Evolutionary conservation across 2,797 vertebrate species (phyloP), one percentile per base, ranked within the genome.

Genomic region (Ctenosaura bakeri): DNA sequence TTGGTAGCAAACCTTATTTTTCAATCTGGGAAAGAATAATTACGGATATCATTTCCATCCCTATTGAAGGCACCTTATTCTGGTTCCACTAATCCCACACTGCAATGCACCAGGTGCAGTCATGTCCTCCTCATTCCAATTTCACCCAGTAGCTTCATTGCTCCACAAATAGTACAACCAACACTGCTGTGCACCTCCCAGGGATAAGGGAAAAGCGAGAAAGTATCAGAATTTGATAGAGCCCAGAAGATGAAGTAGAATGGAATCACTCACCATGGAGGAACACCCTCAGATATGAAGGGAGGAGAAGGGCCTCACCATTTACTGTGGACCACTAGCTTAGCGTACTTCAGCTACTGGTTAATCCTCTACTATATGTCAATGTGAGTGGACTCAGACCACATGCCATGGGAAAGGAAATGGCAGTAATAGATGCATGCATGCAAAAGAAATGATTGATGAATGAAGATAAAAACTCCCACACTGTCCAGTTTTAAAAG

Each of bases 231-330:
- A 12, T 87, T 69, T 24, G 74, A 78, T 79, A 79, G 32, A 46
- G 35, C 24, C 6, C 59, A 42, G 26, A 94, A 52, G 90, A 96
- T 95, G 93, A 90, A 94, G 92, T 93, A 84, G 66, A 89, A 93
- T 77, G 91, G 42, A n/a, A 1, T 13, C 56, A 22, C 12, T 56
- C 3, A 3, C 12, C 16, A 4, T 38, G n/a, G 6, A 77, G 73
- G 42, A 13, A 22, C 52, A 62, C 20, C 29, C 13, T 62, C 71
- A 76, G 52, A 74, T 56, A 35, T 13, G 20, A 29, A 56, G 50
- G 14, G 46, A 69, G 18, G 12, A 50, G 42, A 69, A 85, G 42
- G 32, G 8, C 10, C 8, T 54, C 42, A 6, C 3, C 20, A 24
- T 22, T 35, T 69, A 18, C 50, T 54, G 46, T 69, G 83, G 46